These are phyloP conservation scores for Collichthys lucidus DNA, from an alignment of 2,113 vertebrate species.

Conservation along the genomic window DNA sequence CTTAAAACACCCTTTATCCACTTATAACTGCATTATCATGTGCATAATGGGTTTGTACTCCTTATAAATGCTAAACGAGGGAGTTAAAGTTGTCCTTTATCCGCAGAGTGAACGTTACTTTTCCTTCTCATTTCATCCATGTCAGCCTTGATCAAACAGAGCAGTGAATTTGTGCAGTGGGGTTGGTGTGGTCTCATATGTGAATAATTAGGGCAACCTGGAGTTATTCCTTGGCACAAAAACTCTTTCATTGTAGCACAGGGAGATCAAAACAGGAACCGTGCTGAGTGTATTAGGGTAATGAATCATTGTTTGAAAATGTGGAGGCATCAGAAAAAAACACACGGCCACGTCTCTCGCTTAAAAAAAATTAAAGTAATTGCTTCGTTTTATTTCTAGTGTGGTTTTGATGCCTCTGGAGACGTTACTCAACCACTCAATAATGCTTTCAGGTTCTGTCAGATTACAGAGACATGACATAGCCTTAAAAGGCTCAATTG, in stretches of 20 bases:
- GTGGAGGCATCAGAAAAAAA: constrained; percentile 21
- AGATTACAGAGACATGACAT: not conserved
- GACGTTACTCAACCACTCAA: constrained; percentile 3
- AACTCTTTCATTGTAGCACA: constrained; percentile 53
- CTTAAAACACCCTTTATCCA: not conserved
- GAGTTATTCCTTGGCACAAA: constrained; percentile 73
- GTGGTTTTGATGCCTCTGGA: constrained; percentile 39
- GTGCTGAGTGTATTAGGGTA: constrained; percentile 43
- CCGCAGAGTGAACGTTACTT: not conserved
- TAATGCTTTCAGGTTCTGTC: constrained; percentile 24
- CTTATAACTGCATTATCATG: not conserved
- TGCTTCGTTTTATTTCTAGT: constrained; percentile 35
- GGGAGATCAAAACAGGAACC: constrained; percentile 69
- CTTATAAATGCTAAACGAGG: not conserved
- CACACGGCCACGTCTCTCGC: constrained; percentile 12
- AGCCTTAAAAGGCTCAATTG: constrained; percentile 1
- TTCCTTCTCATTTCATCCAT: not conserved
- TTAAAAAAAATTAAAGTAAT: constrained; percentile 41
- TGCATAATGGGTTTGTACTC: not conserved
- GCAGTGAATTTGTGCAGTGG: constrained; percentile 34
- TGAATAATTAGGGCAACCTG: constrained; percentile 76
- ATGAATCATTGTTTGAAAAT: constrained; percentile 68
- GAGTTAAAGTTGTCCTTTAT: not conserved
- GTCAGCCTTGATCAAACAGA: constrained; percentile 9
- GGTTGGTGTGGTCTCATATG: constrained; percentile 65